A percentile compares a stretch with the other conserved stretches of the same genome.
These are phyloP conservation scores for Tor tambroides DNA, from an alignment of 2,113 vertebrate genomes.

Conservation along the genomic window DNA sequence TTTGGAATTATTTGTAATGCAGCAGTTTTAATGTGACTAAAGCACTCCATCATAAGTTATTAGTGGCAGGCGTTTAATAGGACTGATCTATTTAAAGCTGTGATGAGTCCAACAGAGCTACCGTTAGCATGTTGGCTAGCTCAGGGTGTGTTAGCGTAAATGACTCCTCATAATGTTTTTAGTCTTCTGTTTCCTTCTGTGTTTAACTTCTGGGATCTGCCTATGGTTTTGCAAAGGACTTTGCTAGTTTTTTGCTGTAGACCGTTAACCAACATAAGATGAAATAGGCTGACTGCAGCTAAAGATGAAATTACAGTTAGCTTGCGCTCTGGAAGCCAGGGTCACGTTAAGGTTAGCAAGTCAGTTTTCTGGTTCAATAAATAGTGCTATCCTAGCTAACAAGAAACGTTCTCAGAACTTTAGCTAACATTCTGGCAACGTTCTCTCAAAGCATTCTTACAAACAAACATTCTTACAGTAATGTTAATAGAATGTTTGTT, in stretches of 20 bases:
- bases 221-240: neutral
- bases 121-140: constrained; percentile 30
- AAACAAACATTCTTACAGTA: too few relatives aligned
- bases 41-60: constrained; percentile 49
- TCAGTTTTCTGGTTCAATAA: neutral
- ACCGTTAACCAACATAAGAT: neutral
- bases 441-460: neutral
- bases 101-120: constrained; percentile 40
- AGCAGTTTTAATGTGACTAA: constrained; percentile 37
- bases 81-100: constrained; percentile 51
- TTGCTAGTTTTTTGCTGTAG: neutral
- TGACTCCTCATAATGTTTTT: neutral
- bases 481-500: neutral
- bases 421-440: neutral
- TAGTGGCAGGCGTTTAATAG: constrained; percentile 22
- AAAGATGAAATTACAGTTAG: neutral
- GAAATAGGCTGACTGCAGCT: neutral
- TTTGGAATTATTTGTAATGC: neutral
- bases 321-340: neutral
- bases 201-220: neutral
- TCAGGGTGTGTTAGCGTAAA: constrained; percentile 11
- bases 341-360: neutral
- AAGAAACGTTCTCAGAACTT: neutral
- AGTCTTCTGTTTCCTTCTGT: neutral
- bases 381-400: neutral